These are phyloP conservation scores for Archivesica marissinica DNA, from an alignment of 1,140 invertebrate genomes.

Conservation along the genomic window DNA sequence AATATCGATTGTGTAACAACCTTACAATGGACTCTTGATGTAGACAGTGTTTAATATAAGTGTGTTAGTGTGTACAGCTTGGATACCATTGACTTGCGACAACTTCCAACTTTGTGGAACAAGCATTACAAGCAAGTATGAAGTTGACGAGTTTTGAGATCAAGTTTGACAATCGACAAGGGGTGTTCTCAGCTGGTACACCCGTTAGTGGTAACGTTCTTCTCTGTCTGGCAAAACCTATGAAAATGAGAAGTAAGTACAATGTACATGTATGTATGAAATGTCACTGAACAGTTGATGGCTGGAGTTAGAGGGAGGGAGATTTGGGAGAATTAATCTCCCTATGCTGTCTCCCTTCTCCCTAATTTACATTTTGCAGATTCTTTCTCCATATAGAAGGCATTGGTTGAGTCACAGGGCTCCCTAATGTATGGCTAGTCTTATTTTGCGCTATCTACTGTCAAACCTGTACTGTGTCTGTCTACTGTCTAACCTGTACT, in stretches of 20 bases:
- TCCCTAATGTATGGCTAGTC: neutral
- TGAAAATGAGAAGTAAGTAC: slow-evolving; percentile 75
- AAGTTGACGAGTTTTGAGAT: slow-evolving; percentile 73
- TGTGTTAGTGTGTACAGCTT: too few species aligned
- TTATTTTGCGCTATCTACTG: neutral
- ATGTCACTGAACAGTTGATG: neutral
- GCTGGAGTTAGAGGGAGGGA: neutral
- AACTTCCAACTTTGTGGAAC: too few species aligned
- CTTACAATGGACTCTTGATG: too few species aligned
- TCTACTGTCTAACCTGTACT: too few species aligned
- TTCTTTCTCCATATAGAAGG: neutral
- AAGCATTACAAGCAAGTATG: too few species aligned
- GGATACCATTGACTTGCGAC: too few species aligned
- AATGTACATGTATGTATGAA: neutral
- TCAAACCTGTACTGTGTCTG: too few species aligned
- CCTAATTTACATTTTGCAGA: neutral
- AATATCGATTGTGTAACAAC: too few species aligned
- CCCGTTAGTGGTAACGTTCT: slow-evolving; percentile 66
- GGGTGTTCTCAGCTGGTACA: slow-evolving; percentile 67
- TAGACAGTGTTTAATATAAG: too few species aligned
- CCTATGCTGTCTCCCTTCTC: neutral
- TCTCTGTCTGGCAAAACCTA: slow-evolving; percentile 67
- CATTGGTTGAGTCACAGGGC: neutral
- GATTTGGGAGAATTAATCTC: too few species aligned
- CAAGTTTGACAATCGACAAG: slow-evolving; percentile 68